A percentile compares a stretch with the other conserved stretches of the same genome.
Conservation (phyloP, 2,888 invertebrate species). For the Hirudinaria manillensis region DNA sequence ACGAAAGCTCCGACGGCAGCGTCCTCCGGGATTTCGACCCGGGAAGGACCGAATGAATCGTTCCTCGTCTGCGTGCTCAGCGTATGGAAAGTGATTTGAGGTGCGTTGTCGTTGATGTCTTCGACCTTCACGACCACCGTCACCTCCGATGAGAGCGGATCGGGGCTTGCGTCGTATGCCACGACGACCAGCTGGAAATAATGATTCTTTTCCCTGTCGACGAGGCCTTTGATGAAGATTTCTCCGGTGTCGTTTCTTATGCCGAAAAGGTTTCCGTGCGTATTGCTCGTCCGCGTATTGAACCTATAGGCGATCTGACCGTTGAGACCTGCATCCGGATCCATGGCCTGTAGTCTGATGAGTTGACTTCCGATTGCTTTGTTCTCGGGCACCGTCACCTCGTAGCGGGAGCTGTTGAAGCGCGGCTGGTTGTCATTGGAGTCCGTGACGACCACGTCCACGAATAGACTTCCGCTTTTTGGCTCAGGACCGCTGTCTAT, state of each 20-base stretch:
- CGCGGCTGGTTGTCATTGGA: conserved; percentile 39
- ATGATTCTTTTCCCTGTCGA: conserved; percentile 37
- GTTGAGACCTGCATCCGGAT: conserved; percentile 38
- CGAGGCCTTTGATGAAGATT: conserved; percentile 34
- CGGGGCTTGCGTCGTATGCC: conserved; percentile 37
- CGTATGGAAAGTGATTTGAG: conserved; percentile 37
- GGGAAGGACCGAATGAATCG: background rate
- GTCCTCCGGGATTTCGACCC: conserved; percentile 62
- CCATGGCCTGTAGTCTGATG: conserved; percentile 37
- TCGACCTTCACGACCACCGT: conserved; percentile 36
- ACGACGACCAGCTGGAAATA: conserved; percentile 36
- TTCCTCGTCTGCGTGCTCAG: conserved; percentile 29
- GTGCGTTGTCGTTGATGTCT: conserved; percentile 39
- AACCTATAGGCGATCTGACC: conserved; percentile 36
- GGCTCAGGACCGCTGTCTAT: conserved; percentile 23
- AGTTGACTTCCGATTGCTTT: conserved; percentile 31
- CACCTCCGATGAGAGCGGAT: conserved; percentile 36
- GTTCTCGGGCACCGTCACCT: conserved; percentile 37
- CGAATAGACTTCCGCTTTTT: conserved; percentile 34
- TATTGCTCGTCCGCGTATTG: conserved; percentile 9
- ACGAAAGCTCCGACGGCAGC: conserved; percentile 64
- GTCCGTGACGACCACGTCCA: conserved; percentile 37
- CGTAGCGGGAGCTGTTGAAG: conserved; percentile 37
- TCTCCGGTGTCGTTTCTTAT: conserved; percentile 37
- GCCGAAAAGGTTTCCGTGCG: conserved; percentile 30